These are phyloP conservation scores for Protonibea diacanthus DNA, from an alignment of 2,797 vertebrate species.

Conservation along the genomic window DNA sequence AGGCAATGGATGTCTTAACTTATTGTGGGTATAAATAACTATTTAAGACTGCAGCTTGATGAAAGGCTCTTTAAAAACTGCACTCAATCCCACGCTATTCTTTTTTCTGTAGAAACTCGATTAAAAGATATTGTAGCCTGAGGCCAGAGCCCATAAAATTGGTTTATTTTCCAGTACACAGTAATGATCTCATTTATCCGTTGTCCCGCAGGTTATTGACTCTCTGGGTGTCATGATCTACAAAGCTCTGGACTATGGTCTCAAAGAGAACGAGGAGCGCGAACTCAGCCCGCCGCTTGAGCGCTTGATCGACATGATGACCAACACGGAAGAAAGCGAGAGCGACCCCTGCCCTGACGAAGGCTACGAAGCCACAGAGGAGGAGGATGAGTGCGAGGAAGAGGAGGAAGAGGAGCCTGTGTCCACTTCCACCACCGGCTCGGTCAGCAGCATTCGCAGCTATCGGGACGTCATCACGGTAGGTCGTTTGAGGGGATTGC, in stretches of 20 bases:
- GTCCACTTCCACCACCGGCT: slow-evolving; percentile 51
- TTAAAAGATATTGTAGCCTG: background rate
- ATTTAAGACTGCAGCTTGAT: background rate
- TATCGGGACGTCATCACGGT: slow-evolving; percentile 93
- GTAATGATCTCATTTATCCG: slow-evolving; percentile 13
- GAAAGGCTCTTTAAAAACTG: background rate
- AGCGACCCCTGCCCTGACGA: slow-evolving; percentile 91
- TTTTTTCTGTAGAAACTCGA: background rate
- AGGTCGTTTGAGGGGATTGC: slow-evolving; percentile 30
- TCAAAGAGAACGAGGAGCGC: slow-evolving; percentile 96
- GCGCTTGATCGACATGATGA: slow-evolving; percentile 96
- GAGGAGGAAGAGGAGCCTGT: slow-evolving; percentile 52
- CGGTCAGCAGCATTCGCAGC: slow-evolving; percentile 82
- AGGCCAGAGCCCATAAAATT: background rate
- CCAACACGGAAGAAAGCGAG: slow-evolving; percentile 88
- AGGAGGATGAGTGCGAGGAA: slow-evolving; percentile 88
- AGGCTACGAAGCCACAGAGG: slow-evolving; percentile 95
- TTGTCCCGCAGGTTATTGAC: slow-evolving; percentile 90
- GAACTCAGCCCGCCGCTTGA: slow-evolving; percentile 96
- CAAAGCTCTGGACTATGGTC: slow-evolving; percentile 97
- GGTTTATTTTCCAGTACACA: slow-evolving; percentile 7
- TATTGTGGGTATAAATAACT: background rate
- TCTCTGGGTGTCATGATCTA: slow-evolving; percentile 98
- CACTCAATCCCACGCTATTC: background rate
- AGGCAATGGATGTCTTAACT: background rate